These are phyloP conservation scores for Pitta sordida DNA, from an alignment of 2,113 vertebrate species.

Conservation along the genomic window DNA sequence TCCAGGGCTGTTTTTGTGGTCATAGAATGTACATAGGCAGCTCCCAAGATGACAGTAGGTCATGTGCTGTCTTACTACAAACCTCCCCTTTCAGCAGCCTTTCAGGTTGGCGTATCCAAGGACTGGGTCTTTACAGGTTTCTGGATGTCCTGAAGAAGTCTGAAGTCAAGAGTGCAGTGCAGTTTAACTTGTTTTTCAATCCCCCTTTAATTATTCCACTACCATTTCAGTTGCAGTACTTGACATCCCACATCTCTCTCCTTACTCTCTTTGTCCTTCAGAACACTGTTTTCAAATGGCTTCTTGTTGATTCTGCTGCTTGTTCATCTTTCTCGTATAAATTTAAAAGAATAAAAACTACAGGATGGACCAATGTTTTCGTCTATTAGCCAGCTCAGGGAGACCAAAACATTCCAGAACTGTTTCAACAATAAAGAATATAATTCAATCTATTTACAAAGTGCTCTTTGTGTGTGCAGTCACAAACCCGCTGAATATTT, in stretches of 20 bases:
- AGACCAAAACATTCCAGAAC: constrained; percentile 32
- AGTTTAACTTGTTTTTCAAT: neutral
- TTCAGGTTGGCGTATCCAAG: neutral
- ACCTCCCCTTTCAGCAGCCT: neutral
- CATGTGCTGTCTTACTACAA: neutral
- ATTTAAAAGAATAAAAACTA: neutral
- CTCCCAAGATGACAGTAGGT: neutral
- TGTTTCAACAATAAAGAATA: constrained; percentile 19
- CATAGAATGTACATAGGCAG: neutral
- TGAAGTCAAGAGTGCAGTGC: neutral
- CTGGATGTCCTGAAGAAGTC: neutral
- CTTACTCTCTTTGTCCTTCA: neutral
- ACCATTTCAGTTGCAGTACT: neutral
- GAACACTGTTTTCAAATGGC: neutral
- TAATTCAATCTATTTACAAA: neutral
- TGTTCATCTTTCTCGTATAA: neutral
- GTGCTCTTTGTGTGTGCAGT: constrained; percentile 32
- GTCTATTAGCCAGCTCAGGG: neutral
- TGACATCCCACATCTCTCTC: neutral
- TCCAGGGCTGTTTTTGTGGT: neutral
- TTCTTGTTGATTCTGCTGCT: neutral
- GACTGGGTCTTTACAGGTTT: neutral
- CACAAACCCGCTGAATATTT: neutral
- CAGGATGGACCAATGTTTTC: neutral
- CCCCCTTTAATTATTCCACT: neutral